Percentiles rank a stretch among this genome's conserved stretches.
Conservation (phyloP, 2,888 invertebrate genomes). For the Maniola hyperantus region DNA sequence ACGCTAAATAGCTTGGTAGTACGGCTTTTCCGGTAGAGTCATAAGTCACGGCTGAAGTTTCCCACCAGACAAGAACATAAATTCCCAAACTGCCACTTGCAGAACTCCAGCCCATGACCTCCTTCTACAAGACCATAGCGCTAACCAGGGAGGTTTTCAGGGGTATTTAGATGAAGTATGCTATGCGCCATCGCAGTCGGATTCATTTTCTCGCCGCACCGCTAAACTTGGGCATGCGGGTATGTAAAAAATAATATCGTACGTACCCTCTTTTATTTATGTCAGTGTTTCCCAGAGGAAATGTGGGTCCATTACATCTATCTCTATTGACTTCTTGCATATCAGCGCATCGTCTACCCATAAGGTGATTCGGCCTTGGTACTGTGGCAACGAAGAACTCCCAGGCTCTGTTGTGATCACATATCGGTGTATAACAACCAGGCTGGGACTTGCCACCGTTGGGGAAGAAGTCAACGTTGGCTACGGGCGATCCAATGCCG, state of each 20-base stretch:
- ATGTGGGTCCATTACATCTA: slow-evolving; percentile 49
- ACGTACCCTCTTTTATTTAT: slow-evolving; percentile 56
- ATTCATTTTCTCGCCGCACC: too few relatives aligned
- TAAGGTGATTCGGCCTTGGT: slow-evolving; percentile 49
- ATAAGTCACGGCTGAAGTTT: too few relatives aligned
- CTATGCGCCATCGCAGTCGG: too few relatives aligned
- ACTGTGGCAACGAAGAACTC: slow-evolving; percentile 54
- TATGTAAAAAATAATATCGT: slow-evolving; percentile 28
- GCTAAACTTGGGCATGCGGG: too few relatives aligned
- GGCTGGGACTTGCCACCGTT: slow-evolving; percentile 73
- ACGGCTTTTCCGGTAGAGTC: too few relatives aligned
- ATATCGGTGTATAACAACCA: slow-evolving; percentile 52
- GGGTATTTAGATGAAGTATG: too few relatives aligned
- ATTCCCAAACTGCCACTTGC: too few relatives aligned
- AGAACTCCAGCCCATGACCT: too few relatives aligned
- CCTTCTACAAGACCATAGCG: too few relatives aligned
- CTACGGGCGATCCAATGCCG: slow-evolving; percentile 51
- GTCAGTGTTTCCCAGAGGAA: slow-evolving; percentile 55
- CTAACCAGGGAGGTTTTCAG: too few relatives aligned
- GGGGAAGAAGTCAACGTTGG: slow-evolving; percentile 82
- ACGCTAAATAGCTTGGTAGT: too few relatives aligned
- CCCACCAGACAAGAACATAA: too few relatives aligned
- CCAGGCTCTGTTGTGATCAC: slow-evolving; percentile 60
- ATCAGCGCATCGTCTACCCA: slow-evolving; percentile 48
- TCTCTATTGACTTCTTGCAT: slow-evolving; percentile 47